phyloP scores from a whole-genome alignment of 2,888 invertebrate species.

The Malacosoma neustria region DNA sequence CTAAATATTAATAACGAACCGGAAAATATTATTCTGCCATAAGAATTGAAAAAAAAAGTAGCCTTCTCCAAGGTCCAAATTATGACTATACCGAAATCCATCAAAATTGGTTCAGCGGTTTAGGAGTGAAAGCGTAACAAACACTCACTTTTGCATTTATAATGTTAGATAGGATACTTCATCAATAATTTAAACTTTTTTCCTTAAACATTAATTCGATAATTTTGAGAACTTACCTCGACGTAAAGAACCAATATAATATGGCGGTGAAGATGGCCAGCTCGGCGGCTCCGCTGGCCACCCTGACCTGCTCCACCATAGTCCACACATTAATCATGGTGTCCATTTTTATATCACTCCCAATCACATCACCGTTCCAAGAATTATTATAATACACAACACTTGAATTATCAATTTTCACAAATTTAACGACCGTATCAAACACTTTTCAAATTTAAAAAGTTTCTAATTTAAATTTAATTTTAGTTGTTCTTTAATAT shows the following conservation, averaged over 20 bases:
- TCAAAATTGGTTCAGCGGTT: too few species aligned
- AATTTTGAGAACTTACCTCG: too few species aligned
- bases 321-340: constrained; percentile 64
- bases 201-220: too few species aligned
- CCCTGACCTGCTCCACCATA: constrained; percentile 62
- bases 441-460: constrained; percentile 4
- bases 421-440: constrained; percentile 16
- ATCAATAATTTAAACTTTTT: too few species aligned
- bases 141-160: too few species aligned
- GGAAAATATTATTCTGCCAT: too few species aligned
- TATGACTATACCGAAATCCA: too few species aligned
- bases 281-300: constrained; percentile 76
- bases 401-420: constrained; percentile 41
- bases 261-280: constrained; percentile 76
- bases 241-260: constrained; percentile 77
- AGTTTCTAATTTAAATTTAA: not conserved
- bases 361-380: constrained; percentile 51
- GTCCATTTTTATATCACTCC: constrained; percentile 44
- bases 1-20: too few species aligned
- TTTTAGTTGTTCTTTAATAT: not conserved
- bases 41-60: too few species aligned
- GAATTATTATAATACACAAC: constrained; percentile 43
- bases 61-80: too few species aligned
- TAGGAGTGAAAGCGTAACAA: too few species aligned
- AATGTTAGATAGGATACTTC: too few species aligned